Base-by-base conservation (phyloP, 2,113 vertebrate species). In the Neodontobutis hainanensis region DNA sequence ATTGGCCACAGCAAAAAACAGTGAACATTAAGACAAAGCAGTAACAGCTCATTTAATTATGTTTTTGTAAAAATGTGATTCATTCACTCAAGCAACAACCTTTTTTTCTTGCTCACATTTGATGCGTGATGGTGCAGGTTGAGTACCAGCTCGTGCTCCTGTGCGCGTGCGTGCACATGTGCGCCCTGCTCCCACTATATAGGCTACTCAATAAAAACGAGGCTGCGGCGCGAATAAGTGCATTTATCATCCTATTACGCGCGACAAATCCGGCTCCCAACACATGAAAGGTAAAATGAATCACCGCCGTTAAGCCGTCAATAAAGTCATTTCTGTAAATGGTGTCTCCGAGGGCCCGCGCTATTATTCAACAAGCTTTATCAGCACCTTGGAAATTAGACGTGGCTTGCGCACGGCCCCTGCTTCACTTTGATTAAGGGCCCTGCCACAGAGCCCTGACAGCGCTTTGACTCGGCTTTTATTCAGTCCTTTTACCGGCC, bases 241-340 rank as follows among this genome's bases (percentile, higher is more conserved):
- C 95, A 98, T 99, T 96, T 94, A 97, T 99, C 96, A 96, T 96
- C 94, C 94, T 91, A 96, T 97, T 96, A 96, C 94, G 94, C 52
- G 94, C 95, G 94, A 95, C 94, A 95, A 95, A 95, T 95, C 95
- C 94, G 93, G 91, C 93, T 93, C 94, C 94, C 93, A 91, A 90
- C 94, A 92, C 93, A 92, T 95, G 95, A 96, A 94, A 95, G 95
- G 94, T 94, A 92, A 95, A 96, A 97, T 96, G 95, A 98, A 98
- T 98, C 93, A 96, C 94, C 94, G 91, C 93, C 96, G 94, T 95
- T 94, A 95, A 97, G 94, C 95, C 96, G 96, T 99, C 97, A 98
- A 97, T 98, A 97, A 97, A 98, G 96, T 95, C 96, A 96, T 97
- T 98, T 95, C 93, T 95, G 95, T 94, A 96, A 98, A 96, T 95